Evolutionary conservation across 2,113 vertebrate species (phyloP).

Genomic region (Tyto alba): DNA sequence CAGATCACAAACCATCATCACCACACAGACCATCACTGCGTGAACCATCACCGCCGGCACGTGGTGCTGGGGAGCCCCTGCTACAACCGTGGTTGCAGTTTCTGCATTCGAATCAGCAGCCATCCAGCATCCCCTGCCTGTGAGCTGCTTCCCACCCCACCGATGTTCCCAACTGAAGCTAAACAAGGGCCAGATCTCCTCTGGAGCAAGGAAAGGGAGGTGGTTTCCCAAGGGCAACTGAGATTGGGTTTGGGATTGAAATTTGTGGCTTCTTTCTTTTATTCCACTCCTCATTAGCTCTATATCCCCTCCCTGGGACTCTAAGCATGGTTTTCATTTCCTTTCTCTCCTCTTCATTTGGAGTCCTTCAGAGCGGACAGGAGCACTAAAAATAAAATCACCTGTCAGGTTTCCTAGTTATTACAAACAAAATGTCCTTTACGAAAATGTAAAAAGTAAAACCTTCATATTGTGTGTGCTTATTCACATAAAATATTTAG

Average conservation of each 20-base stretch:
- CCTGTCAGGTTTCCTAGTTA: constrained; percentile 12
- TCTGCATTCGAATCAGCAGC: rapidly evolving
- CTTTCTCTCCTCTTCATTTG: not conserved
- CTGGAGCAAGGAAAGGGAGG: not conserved
- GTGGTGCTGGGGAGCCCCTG: not conserved
- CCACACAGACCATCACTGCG: too few species aligned
- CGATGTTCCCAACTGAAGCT: not conserved
- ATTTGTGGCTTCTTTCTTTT: not conserved
- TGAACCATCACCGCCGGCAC: rapidly evolving
- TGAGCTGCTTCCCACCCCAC: not conserved
- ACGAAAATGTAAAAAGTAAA: not conserved
- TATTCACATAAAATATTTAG: constrained; percentile 67
- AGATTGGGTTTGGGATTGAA: not conserved
- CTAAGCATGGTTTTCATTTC: not conserved
- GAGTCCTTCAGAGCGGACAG: not conserved
- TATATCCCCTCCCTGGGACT: not conserved
- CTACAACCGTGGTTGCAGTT: rapidly evolving
- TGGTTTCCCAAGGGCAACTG: not conserved
- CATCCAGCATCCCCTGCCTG: not conserved
- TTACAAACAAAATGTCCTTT: constrained; percentile 46
- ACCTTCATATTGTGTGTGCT: not conserved
- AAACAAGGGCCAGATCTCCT: not conserved
- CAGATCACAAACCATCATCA: too few species aligned
- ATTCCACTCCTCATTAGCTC: not conserved
- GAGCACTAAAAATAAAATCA: constrained; percentile 36